Percentiles rank a stretch among this genome's conserved stretches.
phyloP scores from a whole-genome alignment of 1,140 invertebrate genomes.

The Druon quercuslanigerum region DNA sequence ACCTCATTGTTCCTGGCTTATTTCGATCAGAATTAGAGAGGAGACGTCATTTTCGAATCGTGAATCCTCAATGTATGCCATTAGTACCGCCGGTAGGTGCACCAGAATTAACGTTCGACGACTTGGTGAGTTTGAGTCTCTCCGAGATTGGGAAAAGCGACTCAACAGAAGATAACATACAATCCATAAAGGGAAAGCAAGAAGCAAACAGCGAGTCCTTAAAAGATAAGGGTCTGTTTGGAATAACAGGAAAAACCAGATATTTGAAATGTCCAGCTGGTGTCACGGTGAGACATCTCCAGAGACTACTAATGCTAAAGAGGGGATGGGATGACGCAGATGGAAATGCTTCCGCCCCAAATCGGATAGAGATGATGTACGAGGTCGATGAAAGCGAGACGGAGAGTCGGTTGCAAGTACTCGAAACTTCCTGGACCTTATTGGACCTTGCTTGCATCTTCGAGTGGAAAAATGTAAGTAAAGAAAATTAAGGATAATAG shows the following conservation, averaged over 20 bases:
- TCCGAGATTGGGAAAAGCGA: constrained; percentile 49
- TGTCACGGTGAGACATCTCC: constrained; percentile 67
- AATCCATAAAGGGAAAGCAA: background rate
- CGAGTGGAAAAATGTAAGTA: constrained; percentile 67
- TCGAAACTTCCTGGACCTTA: constrained; percentile 68
- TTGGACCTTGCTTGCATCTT: constrained; percentile 68
- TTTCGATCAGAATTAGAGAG: constrained; percentile 71
- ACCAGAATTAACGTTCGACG: constrained; percentile 64
- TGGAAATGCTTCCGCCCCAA: constrained; percentile 42
- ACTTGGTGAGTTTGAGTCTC: constrained; percentile 67
- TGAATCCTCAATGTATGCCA: constrained; percentile 65
- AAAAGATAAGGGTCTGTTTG: constrained; percentile 41
- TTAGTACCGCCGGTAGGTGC: constrained; percentile 58
- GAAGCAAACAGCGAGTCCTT: background rate
- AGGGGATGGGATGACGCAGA: constrained; percentile 66
- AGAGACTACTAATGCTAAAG: constrained; percentile 67
- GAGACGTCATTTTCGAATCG: constrained; percentile 61
- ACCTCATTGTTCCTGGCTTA: constrained; percentile 85
- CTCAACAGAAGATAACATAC: constrained; percentile 36
- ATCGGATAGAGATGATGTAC: constrained; percentile 65
- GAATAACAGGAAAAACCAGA: constrained; percentile 47
- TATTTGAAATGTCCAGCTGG: constrained; percentile 70
- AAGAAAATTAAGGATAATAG: too few relatives aligned
- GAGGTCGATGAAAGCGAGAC: constrained; percentile 45
- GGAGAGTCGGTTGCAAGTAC: constrained; percentile 40